phyloP scores from a whole-genome alignment of 2,113 vertebrate genomes.

The Ploceus nigricollis region DNA sequence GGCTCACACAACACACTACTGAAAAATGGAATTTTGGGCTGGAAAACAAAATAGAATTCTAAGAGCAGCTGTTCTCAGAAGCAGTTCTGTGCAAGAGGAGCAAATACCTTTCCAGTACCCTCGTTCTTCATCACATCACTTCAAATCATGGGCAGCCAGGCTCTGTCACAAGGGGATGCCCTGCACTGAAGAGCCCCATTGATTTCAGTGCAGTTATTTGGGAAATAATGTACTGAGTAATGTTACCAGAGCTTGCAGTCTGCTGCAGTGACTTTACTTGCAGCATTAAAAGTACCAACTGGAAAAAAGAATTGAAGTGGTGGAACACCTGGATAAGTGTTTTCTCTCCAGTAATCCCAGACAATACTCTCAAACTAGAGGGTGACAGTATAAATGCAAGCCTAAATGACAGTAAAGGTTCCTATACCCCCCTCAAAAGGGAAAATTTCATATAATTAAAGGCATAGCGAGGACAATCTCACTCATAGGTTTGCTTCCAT shows the following conservation, averaged over 20 bases:
- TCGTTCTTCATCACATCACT: not conserved
- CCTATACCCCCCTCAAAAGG: not conserved
- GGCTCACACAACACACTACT: not conserved
- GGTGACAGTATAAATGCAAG: not conserved
- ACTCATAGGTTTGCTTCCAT: not conserved
- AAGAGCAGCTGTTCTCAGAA: not conserved
- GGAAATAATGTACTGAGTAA: not conserved
- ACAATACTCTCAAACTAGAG: not conserved
- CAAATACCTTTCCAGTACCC: not conserved
- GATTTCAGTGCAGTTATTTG: not conserved
- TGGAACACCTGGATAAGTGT: not conserved
- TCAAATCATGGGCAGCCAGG: not conserved
- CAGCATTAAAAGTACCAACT: not conserved
- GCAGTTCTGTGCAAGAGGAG: not conserved
- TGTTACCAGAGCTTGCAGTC: not conserved
- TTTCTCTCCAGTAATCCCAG: not conserved
- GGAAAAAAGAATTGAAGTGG: not conserved
- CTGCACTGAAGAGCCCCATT: not conserved
- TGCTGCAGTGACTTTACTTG: not conserved
- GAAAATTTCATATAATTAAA: not conserved
- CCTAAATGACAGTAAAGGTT: not conserved
- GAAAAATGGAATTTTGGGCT: not conserved
- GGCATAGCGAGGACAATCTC: not conserved
- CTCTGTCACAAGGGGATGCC: not conserved
- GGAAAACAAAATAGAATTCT: not conserved